Percentiles rank a stretch among this genome's conserved stretches.
Evolutionary conservation across 2,113 vertebrate species (phyloP).

Genomic region (Hyaena hyaena): DNA sequence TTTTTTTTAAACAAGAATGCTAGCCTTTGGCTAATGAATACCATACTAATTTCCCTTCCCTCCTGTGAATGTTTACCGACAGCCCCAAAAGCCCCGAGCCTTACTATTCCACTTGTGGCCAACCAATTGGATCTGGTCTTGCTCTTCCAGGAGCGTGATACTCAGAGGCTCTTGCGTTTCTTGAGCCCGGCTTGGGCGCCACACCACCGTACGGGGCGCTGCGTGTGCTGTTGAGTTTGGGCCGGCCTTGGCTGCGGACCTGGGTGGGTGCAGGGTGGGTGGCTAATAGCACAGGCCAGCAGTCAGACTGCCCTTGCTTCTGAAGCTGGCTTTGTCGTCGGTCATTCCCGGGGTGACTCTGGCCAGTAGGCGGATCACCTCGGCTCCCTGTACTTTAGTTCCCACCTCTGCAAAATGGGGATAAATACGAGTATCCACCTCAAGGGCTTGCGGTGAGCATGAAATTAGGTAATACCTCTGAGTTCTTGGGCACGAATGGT

Average conservation of each 20-base stretch:
- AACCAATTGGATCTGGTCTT: neutral
- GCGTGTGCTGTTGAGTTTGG: neutral
- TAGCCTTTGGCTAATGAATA: conserved; percentile 16
- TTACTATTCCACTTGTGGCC: neutral
- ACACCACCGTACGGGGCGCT: rapidly evolving
- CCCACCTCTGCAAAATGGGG: neutral
- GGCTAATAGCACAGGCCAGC: no score
- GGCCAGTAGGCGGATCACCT: neutral
- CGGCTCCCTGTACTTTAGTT: neutral
- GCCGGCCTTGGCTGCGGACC: neutral
- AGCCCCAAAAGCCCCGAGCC: neutral
- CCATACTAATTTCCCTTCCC: neutral
- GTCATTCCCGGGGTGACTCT: neutral
- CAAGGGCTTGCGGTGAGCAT: neutral
- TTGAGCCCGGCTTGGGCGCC: neutral
- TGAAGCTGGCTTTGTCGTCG: neutral
- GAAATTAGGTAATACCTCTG: neutral
- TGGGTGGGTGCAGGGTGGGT: rapidly evolving
- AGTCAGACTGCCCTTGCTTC: neutral
- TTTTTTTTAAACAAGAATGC: neutral
- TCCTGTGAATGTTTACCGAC: conserved; percentile 23
- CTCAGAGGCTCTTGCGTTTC: neutral
- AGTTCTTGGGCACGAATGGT: neutral
- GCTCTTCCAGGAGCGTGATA: neutral
- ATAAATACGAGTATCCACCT: neutral